Conservation (phyloP, 2,888 invertebrate genomes). For the Odontomyia ornata region DNA sequence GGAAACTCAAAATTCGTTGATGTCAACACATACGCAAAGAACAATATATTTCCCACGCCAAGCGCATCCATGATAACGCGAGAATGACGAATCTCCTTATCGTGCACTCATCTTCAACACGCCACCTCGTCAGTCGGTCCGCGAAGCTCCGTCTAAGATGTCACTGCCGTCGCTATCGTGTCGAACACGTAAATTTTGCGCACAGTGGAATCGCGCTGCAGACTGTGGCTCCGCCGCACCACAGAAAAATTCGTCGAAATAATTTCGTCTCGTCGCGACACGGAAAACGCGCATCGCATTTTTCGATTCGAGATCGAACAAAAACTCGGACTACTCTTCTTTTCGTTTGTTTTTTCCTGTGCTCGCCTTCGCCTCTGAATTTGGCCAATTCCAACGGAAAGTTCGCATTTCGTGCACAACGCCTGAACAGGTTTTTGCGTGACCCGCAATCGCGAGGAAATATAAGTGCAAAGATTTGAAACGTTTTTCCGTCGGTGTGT, state of each 20-base stretch:
- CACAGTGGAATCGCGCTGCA: slow-evolving; percentile 22
- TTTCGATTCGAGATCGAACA: slow-evolving; percentile 30
- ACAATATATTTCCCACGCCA: neutral
- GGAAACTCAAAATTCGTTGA: neutral
- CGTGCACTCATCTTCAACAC: neutral
- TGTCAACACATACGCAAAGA: no score
- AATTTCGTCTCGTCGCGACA: slow-evolving; percentile 26
- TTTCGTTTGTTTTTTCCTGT: slow-evolving; percentile 39
- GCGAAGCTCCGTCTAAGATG: neutral
- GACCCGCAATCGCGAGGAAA: neutral
- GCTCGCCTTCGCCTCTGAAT: slow-evolving; percentile 7
- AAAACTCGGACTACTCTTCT: slow-evolving; percentile 25
- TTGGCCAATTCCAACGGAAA: neutral
- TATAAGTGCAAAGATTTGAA: neutral
- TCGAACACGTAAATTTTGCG: slow-evolving; percentile 17
- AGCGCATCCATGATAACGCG: neutral
- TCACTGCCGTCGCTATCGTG: neutral
- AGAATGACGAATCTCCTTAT: neutral
- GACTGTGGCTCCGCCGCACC: slow-evolving; percentile 22
- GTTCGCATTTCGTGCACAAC: neutral
- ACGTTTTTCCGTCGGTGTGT: slow-evolving; percentile 23
- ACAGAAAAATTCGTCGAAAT: slow-evolving; percentile 23
- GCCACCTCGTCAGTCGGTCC: neutral
- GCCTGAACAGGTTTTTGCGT: slow-evolving; percentile 5
- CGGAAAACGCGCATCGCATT: slow-evolving; percentile 36